Conservation (phyloP, 2,797 vertebrate genomes). For the Sebastes baramenuke region DNA sequence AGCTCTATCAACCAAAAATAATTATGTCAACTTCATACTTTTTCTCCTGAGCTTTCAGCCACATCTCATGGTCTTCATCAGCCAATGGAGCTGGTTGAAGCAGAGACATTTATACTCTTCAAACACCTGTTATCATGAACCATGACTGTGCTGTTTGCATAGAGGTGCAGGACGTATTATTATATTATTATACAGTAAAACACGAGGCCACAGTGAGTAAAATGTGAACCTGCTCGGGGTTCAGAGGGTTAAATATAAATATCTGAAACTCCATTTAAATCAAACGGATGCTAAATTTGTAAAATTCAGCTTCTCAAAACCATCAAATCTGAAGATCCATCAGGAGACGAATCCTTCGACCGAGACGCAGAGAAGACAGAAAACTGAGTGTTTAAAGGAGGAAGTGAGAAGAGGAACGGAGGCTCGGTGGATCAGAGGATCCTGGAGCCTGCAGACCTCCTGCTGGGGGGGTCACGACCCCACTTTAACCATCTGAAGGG, state of each 20-base stretch:
- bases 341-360: neutral
- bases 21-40: neutral
- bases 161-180: too few species aligned
- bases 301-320: too few species aligned
- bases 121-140: too few species aligned
- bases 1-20: neutral
- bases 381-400: neutral
- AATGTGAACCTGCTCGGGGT: too few species aligned
- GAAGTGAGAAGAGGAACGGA: neutral
- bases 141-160: too few species aligned
- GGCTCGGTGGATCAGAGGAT: slow-evolving; percentile 5
- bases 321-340: neutral
- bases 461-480: slow-evolving; percentile 22
- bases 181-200: too few species aligned
- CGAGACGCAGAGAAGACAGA: neutral
- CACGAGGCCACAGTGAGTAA: too few species aligned
- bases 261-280: neutral
- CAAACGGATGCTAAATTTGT: too few species aligned
- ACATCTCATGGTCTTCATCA: too few species aligned
- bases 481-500: slow-evolving; percentile 24
- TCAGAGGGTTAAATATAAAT: too few species aligned
- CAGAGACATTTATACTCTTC: too few species aligned
- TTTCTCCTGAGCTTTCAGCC: neutral
- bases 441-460: slow-evolving; percentile 24
- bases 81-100: too few species aligned